These are phyloP conservation scores for Perdix hodgsoniae DNA, from an alignment of 2,797 vertebrate species.

Conservation along the genomic window DNA sequence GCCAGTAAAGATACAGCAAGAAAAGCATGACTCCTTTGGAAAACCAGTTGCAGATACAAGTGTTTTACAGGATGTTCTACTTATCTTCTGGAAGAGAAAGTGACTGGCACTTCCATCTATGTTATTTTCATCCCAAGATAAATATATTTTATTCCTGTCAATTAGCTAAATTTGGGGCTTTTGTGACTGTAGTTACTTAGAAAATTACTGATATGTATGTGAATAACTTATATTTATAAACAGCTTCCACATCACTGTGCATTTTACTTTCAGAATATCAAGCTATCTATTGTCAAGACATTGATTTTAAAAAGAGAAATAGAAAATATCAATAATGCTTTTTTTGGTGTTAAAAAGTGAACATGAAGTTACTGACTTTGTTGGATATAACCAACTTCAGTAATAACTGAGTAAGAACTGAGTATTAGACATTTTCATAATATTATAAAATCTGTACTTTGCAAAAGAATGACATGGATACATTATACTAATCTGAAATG, in stretches of 20 bases:
- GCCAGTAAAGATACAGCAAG: not conserved
- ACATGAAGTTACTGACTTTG: conserved; percentile 27
- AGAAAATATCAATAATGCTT: not conserved
- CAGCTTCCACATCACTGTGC: not conserved
- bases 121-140: not conserved
- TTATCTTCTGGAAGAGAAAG: not conserved
- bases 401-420: not conserved
- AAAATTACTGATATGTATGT: not conserved
- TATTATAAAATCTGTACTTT: conserved; percentile 40
- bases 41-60: not conserved
- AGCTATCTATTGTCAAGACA: not conserved
- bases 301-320: not conserved
- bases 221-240: not conserved
- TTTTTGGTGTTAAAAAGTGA: conserved; percentile 6
- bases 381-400: not conserved
- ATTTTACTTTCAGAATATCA: not conserved
- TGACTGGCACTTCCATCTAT: not conserved
- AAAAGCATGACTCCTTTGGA: not conserved
- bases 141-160: not conserved
- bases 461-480: conserved; percentile 42
- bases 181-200: not conserved
- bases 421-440: conserved; percentile 13
- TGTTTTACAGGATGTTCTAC: not conserved
- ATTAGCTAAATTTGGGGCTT: not conserved
- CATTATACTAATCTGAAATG: conserved; percentile 49